Percentiles rank a stretch among this genome's conserved stretches.
Evolutionary conservation across 2,797 vertebrate genomes (phyloP).

Genomic region (Echiichthys vipera): DNA sequence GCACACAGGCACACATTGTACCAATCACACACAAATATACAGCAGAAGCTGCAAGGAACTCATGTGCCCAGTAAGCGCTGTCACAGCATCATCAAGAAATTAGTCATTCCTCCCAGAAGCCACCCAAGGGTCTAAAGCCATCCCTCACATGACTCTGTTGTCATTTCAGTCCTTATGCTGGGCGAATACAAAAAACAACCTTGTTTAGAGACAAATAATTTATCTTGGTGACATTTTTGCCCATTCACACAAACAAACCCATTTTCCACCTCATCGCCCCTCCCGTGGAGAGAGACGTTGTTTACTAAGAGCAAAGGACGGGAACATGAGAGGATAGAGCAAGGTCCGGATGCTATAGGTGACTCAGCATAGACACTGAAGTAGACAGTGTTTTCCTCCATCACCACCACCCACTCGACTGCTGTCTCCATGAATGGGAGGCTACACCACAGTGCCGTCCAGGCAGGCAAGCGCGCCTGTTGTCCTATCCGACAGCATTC

Average conservation of each 20-base stretch:
- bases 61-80: conserved; percentile 64
- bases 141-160: conserved; percentile 66
- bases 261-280: conserved; percentile 30
- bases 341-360: conserved; percentile 65
- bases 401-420: conserved; percentile 40
- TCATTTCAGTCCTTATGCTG: conserved; percentile 40
- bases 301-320: conserved; percentile 65
- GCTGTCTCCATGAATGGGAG: conserved; percentile 63
- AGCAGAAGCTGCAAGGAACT: conserved; percentile 62
- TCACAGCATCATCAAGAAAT: conserved; percentile 71
- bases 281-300: conserved; percentile 57
- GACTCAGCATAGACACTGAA: conserved; percentile 72
- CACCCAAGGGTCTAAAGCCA: conserved; percentile 49
- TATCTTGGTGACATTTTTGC: conserved; percentile 13
- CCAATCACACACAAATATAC: conserved; percentile 63
- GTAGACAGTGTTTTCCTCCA: conserved; percentile 53
- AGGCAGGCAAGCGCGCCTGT: background rate
- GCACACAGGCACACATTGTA: conserved; percentile 25
- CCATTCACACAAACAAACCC: conserved; percentile 34
- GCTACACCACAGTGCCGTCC: conserved; percentile 17
- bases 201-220: conserved; percentile 29
- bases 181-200: conserved; percentile 20
- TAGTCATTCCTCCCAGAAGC: conserved; percentile 62
- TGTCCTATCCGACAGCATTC: conserved; percentile 8
- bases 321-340: conserved; percentile 60